Conservation (phyloP, 2,888 invertebrate species). For the Ecliptopera silaceata region DNA sequence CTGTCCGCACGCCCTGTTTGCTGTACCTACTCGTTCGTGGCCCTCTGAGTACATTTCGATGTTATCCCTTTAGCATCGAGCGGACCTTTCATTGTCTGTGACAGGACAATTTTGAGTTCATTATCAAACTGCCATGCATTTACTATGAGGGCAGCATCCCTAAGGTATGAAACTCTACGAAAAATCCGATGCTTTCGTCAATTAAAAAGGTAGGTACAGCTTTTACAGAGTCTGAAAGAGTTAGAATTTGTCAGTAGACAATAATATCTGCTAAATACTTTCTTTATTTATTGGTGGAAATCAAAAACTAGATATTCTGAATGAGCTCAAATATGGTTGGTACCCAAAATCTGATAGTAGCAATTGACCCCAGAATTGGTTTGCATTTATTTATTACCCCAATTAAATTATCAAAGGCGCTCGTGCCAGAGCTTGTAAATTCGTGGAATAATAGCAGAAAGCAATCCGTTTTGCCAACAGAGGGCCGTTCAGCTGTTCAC, state of each 20-base stretch:
- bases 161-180: not conserved
- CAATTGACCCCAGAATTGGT: not conserved
- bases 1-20: conserved; percentile 59
- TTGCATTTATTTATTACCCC: conserved; percentile 13
- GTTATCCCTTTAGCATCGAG: conserved; percentile 33
- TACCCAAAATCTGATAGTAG: not conserved
- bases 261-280: no score
- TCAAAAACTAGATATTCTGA: not conserved
- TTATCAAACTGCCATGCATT: conserved; percentile 9
- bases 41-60: conserved; percentile 38
- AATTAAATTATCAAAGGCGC: conserved; percentile 11
- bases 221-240: not conserved
- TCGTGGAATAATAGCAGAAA: conserved; percentile 15
- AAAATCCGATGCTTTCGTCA: no score
- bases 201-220: not conserved
- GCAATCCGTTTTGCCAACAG: conserved; percentile 27
- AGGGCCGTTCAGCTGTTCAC: conserved; percentile 22
- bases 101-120: conserved; percentile 11
- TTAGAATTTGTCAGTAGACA: not conserved
- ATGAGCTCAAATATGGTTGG: not conserved
- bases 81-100: conserved; percentile 17
- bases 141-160: not conserved
- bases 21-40: conserved; percentile 41
- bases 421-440: conserved; percentile 7
- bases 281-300: no score